phyloP scores from a whole-genome alignment of 2,113 vertebrate species.

The Aegypius monachus region DNA sequence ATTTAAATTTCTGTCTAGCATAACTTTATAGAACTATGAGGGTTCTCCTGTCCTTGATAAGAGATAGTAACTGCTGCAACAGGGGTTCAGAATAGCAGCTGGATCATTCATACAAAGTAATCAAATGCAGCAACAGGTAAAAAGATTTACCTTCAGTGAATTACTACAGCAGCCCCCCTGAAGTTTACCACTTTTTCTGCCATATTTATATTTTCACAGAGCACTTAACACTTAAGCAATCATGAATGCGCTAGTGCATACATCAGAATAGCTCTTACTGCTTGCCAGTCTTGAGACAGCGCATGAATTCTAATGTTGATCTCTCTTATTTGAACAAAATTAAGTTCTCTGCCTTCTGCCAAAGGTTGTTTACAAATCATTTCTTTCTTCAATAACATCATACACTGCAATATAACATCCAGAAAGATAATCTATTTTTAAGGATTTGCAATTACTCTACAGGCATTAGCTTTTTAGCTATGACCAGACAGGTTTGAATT shows the following conservation, averaged over 20 bases:
- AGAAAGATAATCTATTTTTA: slow-evolving; percentile 75
- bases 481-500: slow-evolving; percentile 30
- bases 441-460: slow-evolving; percentile 71
- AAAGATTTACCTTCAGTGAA: neutral
- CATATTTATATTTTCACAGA: slow-evolving; percentile 42
- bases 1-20: neutral
- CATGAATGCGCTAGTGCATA: slow-evolving; percentile 52
- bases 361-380: slow-evolving; percentile 73
- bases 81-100: neutral
- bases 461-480: slow-evolving; percentile 46
- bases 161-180: neutral
- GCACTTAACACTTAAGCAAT: slow-evolving; percentile 57
- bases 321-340: slow-evolving; percentile 72
- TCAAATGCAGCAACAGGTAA: neutral
- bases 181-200: neutral
- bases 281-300: slow-evolving; percentile 28
- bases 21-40: neutral
- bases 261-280: slow-evolving; percentile 47
- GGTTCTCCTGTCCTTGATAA: neutral
- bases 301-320: slow-evolving; percentile 63
- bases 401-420: slow-evolving; percentile 41
- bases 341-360: slow-evolving; percentile 66
- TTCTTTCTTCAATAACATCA: slow-evolving; percentile 62
- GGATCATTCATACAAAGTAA: neutral
- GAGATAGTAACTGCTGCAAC: neutral